Evolutionary conservation across 1,140 invertebrate species (phyloP), one percentile per base, ranked within the genome.

Genomic region (Apis cerana): DNA sequence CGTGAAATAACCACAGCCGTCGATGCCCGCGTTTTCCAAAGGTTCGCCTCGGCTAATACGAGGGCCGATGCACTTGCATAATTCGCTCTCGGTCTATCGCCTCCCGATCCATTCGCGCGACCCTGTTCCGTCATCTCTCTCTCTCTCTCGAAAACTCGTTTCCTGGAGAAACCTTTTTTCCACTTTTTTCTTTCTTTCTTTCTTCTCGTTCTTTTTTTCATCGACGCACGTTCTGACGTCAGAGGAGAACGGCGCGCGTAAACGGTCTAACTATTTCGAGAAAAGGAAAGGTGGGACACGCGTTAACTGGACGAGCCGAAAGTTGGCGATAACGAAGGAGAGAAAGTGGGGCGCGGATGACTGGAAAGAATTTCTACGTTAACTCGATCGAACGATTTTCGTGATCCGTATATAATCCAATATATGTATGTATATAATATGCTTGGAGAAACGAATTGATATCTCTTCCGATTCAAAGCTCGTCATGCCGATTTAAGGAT

Each of bases 1-100:
- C 71, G 75, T 83, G 85, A 86, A 83, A 83, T 83, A 87, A n/a
- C n/a, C n/a, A 87, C 84, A 56, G 70, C 75, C 62, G 56, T 80
- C 69, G 70, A 82, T 75, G 75, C 59, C 64, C 69, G 75, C 79
- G 59, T 82, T 85, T 43, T 85, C 64, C 69, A 86, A 67, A 81
- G 59, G 52, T 69, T 71, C 69, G 43, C 15, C 15, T n/a, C 17
- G 61, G 75, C 68, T 59, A 85, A 85, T 80, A 80, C 68, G 33
- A 56, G 19, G 69, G 61, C 56, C 50, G 78, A 85, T 83, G 75
- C 62, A 48, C 80, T 86, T 70, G 84, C 84, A 86, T 86, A 83
- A 85, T 86, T 82, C 75, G 69, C 52, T 50, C 33, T 43, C 33
- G 33, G 33, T 64, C 84, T 74, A 85, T 85, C 85, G 74, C 21